Base-by-base conservation (phyloP, 2,888 invertebrate genomes). In the Cremastinae sp. region DNA sequence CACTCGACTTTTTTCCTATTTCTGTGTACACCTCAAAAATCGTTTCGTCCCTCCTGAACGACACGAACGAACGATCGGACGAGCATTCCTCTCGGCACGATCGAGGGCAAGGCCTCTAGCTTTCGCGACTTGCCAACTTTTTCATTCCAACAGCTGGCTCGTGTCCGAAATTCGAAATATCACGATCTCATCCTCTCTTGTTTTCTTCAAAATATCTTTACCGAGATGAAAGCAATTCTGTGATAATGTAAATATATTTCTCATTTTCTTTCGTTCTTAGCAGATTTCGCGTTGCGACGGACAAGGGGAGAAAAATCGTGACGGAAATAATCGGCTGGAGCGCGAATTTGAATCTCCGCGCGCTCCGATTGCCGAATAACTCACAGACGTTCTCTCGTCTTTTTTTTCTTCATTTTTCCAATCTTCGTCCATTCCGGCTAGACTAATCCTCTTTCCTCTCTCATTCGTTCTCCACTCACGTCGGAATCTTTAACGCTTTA, bases 61-160 rank as follows among this genome's bases (percentile, higher is more conserved):
- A 41, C 45, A 54, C 61, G 41, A 61, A 61, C 66, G n/a, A n/a
- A 47, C 22, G 56, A 43, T 49, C 43, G 68, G 58, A 59, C 41
- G 41, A 68, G 47, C 58, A 58, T 69, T 49, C 20, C 68, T 69
- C 69, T 53, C 28, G 38, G 51, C 22, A 34, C 18, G 59, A 34
- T 34, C 34, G 53, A 70, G 16, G 20, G 43, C 45, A 58, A 49
- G 49, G 45, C 38, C 53, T 54, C 59, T 38, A 28, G 51, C 47
- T 62, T n/a, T n/a, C n/a, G n/a, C 53, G 64, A 45, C 72, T 38
- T 45, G 53, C 28, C 58, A 51, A 72, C 75, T 64, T 62, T 58
- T 62, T 71, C 75, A 75, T 75, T 75, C 71, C 71, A 9, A 38
- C 69, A 61, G 61, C 62, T 62, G 56, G 18, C 16, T 14, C 45